phyloP scores from a whole-genome alignment of 2,113 vertebrate genomes.

The Thalassarche chlororhynchos region DNA sequence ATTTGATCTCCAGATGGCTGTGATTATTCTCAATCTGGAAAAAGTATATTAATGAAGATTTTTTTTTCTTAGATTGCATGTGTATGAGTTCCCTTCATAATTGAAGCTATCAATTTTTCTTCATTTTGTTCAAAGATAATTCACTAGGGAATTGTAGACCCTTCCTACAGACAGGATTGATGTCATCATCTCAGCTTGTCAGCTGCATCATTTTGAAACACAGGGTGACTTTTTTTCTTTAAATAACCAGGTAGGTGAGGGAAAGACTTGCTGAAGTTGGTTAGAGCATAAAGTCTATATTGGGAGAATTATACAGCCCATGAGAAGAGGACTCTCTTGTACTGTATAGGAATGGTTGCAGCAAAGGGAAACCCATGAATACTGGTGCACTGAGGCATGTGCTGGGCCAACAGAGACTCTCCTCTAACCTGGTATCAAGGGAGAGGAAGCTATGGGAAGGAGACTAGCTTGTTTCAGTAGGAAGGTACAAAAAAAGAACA shows the following conservation, averaged over 20 bases:
- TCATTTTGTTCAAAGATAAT: background rate
- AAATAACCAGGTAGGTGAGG: background rate
- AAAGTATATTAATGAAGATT: conserved; percentile 41
- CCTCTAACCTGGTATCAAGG: background rate
- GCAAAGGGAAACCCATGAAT: background rate
- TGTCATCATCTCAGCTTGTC: background rate
- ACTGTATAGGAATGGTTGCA: background rate
- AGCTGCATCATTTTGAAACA: background rate
- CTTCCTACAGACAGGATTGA: background rate
- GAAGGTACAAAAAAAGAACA: background rate
- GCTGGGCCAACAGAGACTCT: background rate
- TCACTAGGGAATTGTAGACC: background rate
- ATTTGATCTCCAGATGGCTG: conserved; percentile 50
- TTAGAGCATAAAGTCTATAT: background rate
- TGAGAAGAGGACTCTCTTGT: background rate
- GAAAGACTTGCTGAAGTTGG: background rate
- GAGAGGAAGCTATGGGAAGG: background rate
- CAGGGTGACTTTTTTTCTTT: background rate
- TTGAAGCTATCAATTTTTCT: background rate
- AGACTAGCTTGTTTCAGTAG: background rate
- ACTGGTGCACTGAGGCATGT: background rate
- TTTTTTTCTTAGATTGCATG: background rate
- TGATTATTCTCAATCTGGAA: conserved; percentile 39
- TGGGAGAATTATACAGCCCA: background rate
- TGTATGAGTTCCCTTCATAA: background rate